These are phyloP conservation scores for Bilobella aurantiaca DNA, from an alignment of 1,140 invertebrate genomes.

Conservation along the genomic window DNA sequence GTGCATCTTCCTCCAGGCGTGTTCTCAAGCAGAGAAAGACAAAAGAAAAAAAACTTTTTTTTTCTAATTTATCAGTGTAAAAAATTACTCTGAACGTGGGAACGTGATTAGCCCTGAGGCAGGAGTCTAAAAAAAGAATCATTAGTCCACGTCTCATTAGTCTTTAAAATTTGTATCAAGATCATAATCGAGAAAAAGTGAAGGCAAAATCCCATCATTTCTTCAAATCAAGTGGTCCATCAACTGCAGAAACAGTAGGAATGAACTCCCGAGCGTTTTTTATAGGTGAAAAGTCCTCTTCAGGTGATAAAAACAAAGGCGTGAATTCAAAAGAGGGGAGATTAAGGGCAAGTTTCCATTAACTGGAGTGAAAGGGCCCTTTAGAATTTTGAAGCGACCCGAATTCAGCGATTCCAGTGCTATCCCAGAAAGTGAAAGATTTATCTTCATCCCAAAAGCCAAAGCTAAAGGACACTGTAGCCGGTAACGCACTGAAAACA, in stretches of 20 bases:
- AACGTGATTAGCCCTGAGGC: too few species aligned
- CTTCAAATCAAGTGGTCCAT: background rate
- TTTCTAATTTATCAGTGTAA: too few species aligned
- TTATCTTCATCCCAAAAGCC: background rate
- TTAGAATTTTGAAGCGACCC: background rate
- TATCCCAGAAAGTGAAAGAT: background rate
- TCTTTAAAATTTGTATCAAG: constrained; percentile 5
- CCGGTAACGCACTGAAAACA: too few species aligned
- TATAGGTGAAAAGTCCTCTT: too few species aligned
- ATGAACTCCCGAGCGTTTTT: too few species aligned
- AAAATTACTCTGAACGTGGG: too few species aligned
- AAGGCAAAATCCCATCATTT: background rate
- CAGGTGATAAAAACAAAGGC: background rate
- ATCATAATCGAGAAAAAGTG: background rate
- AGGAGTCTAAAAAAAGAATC: too few species aligned
- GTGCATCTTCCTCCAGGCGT: too few species aligned
- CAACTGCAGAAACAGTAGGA: background rate
- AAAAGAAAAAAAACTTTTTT: too few species aligned
- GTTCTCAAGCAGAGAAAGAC: too few species aligned
- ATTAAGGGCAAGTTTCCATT: background rate
- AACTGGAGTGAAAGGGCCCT: background rate
- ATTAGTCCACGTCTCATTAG: constrained; percentile 36
- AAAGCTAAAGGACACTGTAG: background rate
- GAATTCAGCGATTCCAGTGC: too few species aligned
- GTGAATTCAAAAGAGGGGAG: background rate